Percentiles rank a stretch among this genome's conserved stretches.
Conservation (phyloP, 2,888 invertebrate species). For the Tetheella fluctuosa region DNA sequence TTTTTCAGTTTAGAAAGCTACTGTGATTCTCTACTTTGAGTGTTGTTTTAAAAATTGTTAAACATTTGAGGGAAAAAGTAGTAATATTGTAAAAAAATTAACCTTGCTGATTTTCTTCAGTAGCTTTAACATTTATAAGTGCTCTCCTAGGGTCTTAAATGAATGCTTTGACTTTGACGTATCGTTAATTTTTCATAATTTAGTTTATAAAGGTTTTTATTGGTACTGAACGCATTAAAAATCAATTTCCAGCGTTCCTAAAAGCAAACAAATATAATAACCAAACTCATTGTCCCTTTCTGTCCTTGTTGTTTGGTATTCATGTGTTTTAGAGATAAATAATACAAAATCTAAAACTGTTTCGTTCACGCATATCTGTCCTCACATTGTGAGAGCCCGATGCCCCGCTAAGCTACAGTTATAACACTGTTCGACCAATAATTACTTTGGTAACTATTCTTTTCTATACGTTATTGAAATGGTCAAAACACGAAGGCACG, state of each 20-base stretch:
- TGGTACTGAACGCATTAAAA: slow-evolving; percentile 10
- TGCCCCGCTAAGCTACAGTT: slow-evolving; percentile 77
- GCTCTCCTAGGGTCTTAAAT: too few relatives aligned
- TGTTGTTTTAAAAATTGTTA: slow-evolving; percentile 14
- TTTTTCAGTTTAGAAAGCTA: slow-evolving; percentile 48
- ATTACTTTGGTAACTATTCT: slow-evolving; percentile 77
- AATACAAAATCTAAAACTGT: slow-evolving; percentile 31
- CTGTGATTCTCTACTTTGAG: slow-evolving; percentile 40
- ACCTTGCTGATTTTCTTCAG: too few relatives aligned
- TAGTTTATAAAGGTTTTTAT: not conserved
- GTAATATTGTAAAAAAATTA: too few relatives aligned
- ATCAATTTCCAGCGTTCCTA: slow-evolving; percentile 31
- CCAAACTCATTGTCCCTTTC: slow-evolving; percentile 32
- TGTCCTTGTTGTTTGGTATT: slow-evolving; percentile 38
- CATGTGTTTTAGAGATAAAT: slow-evolving; percentile 41
- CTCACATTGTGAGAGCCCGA: slow-evolving; percentile 51
- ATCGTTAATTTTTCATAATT: too few relatives aligned
- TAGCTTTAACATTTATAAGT: too few relatives aligned
- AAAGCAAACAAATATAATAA: slow-evolving; percentile 37
- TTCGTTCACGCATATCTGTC: slow-evolving; percentile 57
- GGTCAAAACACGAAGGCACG: slow-evolving; percentile 78
- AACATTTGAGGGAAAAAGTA: too few relatives aligned
- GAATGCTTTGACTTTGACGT: too few relatives aligned
- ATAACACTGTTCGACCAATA: slow-evolving; percentile 65
- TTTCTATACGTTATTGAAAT: slow-evolving; percentile 69